Evolutionary conservation across 35 echinoderm and acorn worm genomes (phyloP).

Genomic region (Eucidaris tribuloides): DNA sequence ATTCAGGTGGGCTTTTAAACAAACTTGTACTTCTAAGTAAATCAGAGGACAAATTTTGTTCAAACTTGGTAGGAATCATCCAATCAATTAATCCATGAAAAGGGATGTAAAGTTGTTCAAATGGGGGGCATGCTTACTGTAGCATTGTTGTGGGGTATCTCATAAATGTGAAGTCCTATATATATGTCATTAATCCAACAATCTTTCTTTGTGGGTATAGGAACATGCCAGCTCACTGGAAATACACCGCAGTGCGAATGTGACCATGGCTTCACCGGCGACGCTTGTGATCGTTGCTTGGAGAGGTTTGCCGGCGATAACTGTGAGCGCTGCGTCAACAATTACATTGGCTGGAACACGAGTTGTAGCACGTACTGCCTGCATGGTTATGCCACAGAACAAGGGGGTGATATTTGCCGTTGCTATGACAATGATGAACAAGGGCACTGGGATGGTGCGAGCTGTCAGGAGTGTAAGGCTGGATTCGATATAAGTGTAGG

Average conservation of each 20-base stretch:
- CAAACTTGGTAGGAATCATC: too few relatives aligned
- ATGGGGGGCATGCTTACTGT: too few relatives aligned
- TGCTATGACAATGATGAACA: constrained; percentile 78
- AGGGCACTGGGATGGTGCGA: constrained; percentile 77
- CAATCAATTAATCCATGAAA: too few relatives aligned
- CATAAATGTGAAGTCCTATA: too few relatives aligned
- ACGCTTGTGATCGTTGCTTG: constrained; percentile 64
- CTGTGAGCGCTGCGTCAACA: constrained; percentile 51
- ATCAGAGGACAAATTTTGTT: too few relatives aligned
- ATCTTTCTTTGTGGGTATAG: too few relatives aligned
- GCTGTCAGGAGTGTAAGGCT: constrained; percentile 66
- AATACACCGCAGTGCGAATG: constrained; percentile 66
- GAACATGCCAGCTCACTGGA: constrained; percentile 58
- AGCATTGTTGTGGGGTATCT: too few relatives aligned
- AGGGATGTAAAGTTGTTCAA: too few relatives aligned
- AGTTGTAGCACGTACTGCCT: constrained; percentile 68
- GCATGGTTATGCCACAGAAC: constrained; percentile 52
- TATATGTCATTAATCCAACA: too few relatives aligned
- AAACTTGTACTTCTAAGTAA: too few relatives aligned
- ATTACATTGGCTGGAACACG: constrained; percentile 83
- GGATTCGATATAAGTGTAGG: too few relatives aligned
- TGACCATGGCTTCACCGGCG: constrained; percentile 69
- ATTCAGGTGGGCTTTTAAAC: too few relatives aligned
- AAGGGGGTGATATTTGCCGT: constrained; percentile 65
- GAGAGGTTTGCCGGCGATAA: constrained; percentile 49